Conservation (phyloP, 2,113 vertebrate genomes). For the Tringa solitaria region DNA sequence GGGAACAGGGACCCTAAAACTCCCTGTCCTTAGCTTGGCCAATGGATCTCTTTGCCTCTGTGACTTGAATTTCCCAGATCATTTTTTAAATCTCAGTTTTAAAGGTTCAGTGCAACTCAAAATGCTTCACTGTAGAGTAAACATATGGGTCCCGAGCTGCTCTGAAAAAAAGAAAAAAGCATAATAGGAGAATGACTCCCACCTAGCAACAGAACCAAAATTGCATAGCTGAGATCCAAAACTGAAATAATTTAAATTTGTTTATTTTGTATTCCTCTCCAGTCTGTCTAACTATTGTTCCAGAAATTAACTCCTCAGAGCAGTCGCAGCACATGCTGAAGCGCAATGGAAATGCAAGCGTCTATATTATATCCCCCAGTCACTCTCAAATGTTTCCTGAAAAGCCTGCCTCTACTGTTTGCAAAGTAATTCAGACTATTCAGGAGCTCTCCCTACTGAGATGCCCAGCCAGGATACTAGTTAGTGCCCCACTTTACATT, state of each 20-base stretch:
- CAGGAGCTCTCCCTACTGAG: not conserved
- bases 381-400: not conserved
- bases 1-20: accelerated
- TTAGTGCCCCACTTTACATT: not conserved
- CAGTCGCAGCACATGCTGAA: not conserved
- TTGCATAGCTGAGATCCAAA: not conserved
- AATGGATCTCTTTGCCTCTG: accelerated
- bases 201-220: conserved; percentile 22
- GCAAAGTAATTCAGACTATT: not conserved
- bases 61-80: not conserved
- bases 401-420: not conserved
- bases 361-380: not conserved
- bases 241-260: not conserved
- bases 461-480: not conserved
- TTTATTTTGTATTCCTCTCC: conserved; percentile 17
- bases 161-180: not conserved
- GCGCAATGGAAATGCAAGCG: not conserved
- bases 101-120: not conserved
- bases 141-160: not conserved
- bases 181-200: not conserved
- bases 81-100: not conserved
- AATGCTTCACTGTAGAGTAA: not conserved
- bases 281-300: not conserved
- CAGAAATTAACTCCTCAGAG: not conserved
- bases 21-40: not conserved